phyloP scores from a whole-genome alignment of 2,113 vertebrate species.

The Mixornis gularis region DNA sequence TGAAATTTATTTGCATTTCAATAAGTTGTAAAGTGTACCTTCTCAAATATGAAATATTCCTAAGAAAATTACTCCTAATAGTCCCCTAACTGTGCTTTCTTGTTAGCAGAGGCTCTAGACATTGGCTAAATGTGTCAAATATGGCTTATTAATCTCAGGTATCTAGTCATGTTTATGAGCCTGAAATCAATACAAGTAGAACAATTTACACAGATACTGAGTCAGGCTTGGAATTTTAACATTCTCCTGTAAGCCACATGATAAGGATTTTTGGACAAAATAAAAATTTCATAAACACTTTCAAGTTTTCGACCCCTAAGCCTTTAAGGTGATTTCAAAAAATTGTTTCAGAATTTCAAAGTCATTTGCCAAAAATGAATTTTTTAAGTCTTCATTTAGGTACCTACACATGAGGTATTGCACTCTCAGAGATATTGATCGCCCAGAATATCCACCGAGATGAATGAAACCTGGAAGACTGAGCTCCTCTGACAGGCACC shows the following conservation, averaged over 20 bases:
- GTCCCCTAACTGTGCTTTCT: background rate
- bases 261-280: background rate
- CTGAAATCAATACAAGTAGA: constrained; percentile 4
- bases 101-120: background rate
- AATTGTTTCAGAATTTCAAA: constrained; percentile 21
- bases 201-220: background rate
- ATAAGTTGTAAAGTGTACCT: background rate
- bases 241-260: background rate
- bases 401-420: background rate
- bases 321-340: background rate
- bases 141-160: constrained; percentile 26
- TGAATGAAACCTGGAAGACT: background rate
- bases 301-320: background rate
- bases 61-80: background rate
- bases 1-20: constrained; percentile 39
- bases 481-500: background rate
- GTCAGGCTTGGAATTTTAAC: background rate
- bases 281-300: constrained; percentile 10
- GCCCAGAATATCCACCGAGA: background rate
- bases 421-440: background rate
- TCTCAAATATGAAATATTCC: background rate
- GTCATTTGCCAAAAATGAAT: constrained; percentile 18
- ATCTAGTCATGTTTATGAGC: constrained; percentile 18
- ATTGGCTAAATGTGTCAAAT: constrained; percentile 1
- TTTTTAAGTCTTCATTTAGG: constrained; percentile 18